These are phyloP conservation scores for Galerucella pusilla DNA, from an alignment of 2,888 invertebrate genomes.

Conservation along the genomic window DNA sequence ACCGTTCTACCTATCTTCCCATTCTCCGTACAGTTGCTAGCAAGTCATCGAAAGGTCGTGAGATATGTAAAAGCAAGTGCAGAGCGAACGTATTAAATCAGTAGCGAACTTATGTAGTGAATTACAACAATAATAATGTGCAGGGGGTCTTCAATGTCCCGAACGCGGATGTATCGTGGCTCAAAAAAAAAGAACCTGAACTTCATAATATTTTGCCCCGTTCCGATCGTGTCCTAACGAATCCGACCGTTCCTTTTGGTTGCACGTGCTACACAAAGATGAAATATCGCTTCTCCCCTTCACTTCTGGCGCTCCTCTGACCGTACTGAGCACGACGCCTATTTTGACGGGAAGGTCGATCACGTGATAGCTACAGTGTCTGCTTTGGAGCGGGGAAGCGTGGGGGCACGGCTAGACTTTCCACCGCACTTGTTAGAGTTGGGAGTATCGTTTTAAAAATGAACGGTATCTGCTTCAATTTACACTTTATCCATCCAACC, in stretches of 20 bases:
- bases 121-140: background rate
- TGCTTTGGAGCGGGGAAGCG: conserved; percentile 49
- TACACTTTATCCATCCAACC: no score
- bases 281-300: conserved; percentile 6
- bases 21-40: background rate
- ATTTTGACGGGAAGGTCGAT: conserved; percentile 88
- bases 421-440: conserved; percentile 50
- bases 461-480: background rate
- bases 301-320: conserved; percentile 33
- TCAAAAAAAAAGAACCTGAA: conserved; percentile 1
- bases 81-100: background rate
- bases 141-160: background rate
- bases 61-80: conserved; percentile 9
- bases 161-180: conserved; percentile 5
- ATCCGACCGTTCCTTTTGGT: conserved; percentile 16
- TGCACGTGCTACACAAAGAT: conserved; percentile 30
- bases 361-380: conserved; percentile 72
- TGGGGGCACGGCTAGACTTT: conserved; percentile 71
- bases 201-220: conserved; percentile 5
- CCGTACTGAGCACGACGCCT: conserved; percentile 65
- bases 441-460: background rate
- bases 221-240: conserved; percentile 4
- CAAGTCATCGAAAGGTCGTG: conserved; percentile 16
- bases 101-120: background rate
- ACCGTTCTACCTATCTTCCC: background rate